These are phyloP conservation scores for Myiozetetes cayanensis DNA, from an alignment of 2,113 vertebrate genomes.

Conservation along the genomic window DNA sequence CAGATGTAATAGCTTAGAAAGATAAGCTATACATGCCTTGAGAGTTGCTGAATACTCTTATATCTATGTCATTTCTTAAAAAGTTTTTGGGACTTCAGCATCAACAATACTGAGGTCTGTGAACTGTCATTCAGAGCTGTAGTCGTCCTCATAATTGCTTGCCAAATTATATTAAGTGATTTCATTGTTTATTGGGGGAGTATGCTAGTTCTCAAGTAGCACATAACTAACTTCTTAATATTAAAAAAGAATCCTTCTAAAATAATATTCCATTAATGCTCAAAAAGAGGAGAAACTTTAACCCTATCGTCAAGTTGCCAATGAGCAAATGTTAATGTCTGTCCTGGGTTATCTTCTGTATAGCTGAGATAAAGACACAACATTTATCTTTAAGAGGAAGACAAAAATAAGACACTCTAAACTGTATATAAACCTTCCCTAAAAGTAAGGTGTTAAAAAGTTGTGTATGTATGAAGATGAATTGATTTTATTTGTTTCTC, in stretches of 20 bases:
- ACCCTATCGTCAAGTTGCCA: rapidly evolving
- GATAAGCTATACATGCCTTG: background rate
- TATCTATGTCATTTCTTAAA: background rate
- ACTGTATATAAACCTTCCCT: background rate
- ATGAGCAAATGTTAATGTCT: background rate
- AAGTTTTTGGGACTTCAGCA: background rate
- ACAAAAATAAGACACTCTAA: background rate
- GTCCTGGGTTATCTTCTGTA: background rate
- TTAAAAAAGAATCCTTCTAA: background rate
- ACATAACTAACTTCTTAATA: background rate
- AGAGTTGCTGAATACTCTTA: background rate
- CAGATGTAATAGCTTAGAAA: background rate
- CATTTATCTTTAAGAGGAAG: background rate
- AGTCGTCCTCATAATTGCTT: background rate
- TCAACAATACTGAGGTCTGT: background rate
- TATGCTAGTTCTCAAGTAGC: background rate
- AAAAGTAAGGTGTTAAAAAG: background rate
- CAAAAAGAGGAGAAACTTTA: background rate
- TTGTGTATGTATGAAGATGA: background rate
- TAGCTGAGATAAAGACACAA: background rate
- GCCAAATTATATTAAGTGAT: background rate
- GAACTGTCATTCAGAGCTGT: background rate
- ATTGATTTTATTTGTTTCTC: background rate
- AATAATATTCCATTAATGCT: background rate
- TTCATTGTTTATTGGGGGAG: background rate